Percentiles rank a stretch among this genome's conserved stretches.
These are phyloP conservation scores for Goniozus legneri DNA, from an alignment of 1,140 invertebrate genomes.

Conservation along the genomic window DNA sequence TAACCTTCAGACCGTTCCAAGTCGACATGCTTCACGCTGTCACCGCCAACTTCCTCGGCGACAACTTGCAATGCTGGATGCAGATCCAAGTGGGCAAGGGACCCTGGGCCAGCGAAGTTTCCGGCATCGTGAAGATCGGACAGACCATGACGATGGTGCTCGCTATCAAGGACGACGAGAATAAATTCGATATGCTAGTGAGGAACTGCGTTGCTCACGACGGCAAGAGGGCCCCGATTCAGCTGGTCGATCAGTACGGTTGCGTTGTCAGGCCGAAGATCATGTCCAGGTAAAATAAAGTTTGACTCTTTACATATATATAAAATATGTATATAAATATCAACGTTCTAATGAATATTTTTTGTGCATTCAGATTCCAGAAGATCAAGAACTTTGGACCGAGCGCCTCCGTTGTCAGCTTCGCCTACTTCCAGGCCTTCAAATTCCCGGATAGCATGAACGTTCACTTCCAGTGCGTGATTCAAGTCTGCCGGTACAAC, in stretches of 20 bases:
- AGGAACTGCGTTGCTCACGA: conserved; percentile 92
- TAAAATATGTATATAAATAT: no score
- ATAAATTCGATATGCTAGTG: conserved; percentile 93
- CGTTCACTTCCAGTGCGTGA: conserved; percentile 95
- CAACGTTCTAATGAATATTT: not conserved
- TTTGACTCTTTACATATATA: no score
- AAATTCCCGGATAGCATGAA: conserved; percentile 97
- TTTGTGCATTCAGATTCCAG: conserved; percentile 68
- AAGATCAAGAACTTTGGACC: conserved; percentile 95
- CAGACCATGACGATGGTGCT: conserved; percentile 96
- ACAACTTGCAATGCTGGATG: conserved; percentile 95
- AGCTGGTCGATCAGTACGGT: conserved; percentile 87
- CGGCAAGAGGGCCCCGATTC: conserved; percentile 87
- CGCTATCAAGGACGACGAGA: conserved; percentile 92
- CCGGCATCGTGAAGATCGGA: conserved; percentile 91
- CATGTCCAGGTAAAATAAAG: conserved; percentile 63
- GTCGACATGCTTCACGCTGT: conserved; percentile 93
- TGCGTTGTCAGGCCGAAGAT: conserved; percentile 91
- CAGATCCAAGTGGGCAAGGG: conserved; percentile 93
- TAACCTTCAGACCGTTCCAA: conserved; percentile 90
- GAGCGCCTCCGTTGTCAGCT: conserved; percentile 88
- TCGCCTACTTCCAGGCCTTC: conserved; percentile 94
- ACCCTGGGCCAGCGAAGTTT: conserved; percentile 91
- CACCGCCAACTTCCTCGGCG: conserved; percentile 90
- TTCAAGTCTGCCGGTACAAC: conserved; percentile 90